phyloP scores from a whole-genome alignment of 2,888 invertebrate genomes.

The Drosophila neotestacea region DNA sequence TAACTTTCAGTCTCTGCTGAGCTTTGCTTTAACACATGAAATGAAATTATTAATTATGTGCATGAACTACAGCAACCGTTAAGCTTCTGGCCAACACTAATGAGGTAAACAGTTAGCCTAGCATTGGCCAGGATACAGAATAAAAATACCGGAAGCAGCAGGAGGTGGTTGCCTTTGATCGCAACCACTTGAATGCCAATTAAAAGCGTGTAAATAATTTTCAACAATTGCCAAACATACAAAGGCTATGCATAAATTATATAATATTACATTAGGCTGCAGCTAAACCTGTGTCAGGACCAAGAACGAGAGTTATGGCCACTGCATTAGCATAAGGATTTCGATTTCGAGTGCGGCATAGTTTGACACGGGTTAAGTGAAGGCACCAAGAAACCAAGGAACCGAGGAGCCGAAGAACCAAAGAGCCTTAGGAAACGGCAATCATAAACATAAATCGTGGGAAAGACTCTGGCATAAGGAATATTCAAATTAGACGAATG shows the following conservation, averaged over 20 bases:
- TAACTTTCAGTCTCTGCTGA: slow-evolving; percentile 1
- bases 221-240: slow-evolving; percentile 68
- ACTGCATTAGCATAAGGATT: slow-evolving; percentile 74
- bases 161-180: slow-evolving; percentile 63
- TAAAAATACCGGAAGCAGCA: slow-evolving; percentile 46
- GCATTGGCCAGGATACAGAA: slow-evolving; percentile 29
- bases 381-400: slow-evolving; percentile 1
- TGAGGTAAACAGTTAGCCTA: slow-evolving; percentile 41
- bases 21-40: slow-evolving; percentile 33
- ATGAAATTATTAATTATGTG: slow-evolving; percentile 59
- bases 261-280: slow-evolving; percentile 40
- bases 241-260: slow-evolving; percentile 65
- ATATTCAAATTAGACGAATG: slow-evolving; percentile 77
- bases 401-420: background rate
- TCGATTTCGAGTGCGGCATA: slow-evolving; percentile 62
- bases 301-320: slow-evolving; percentile 54
- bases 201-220: slow-evolving; percentile 79
- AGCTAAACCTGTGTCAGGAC: slow-evolving; percentile 52
- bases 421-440: slow-evolving; percentile 38
- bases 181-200: slow-evolving; percentile 78
- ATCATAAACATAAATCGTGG: slow-evolving; percentile 75
- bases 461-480: slow-evolving; percentile 49
- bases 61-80: slow-evolving; percentile 19
- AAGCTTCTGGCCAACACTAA: slow-evolving; percentile 44
- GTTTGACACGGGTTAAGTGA: slow-evolving; percentile 58